phyloP scores from a whole-genome alignment of 2,113 vertebrate species.

The Apaloderma vittatum region DNA sequence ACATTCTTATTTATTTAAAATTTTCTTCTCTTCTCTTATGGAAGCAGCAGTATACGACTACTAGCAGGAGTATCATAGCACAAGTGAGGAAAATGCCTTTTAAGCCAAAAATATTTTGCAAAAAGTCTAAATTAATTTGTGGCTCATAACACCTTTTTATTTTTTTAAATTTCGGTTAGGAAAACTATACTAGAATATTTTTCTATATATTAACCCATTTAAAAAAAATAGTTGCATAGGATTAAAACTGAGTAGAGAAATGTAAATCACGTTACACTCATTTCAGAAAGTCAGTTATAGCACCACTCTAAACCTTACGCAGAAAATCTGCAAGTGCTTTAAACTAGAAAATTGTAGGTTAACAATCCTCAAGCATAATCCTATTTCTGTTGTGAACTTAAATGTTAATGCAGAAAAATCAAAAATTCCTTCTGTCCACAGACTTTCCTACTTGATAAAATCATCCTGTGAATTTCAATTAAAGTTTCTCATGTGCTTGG shows the following conservation, averaged over 20 bases:
- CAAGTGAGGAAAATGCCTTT: not conserved
- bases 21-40: not conserved
- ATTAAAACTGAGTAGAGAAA: not conserved
- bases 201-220: not conserved
- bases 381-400: not conserved
- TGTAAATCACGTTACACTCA: not conserved
- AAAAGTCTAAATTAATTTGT: not conserved
- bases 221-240: not conserved
- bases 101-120: not conserved
- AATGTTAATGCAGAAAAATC: not conserved
- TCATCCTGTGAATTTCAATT: not conserved
- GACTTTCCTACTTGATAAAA: not conserved
- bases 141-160: rapidly evolving
- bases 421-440: not conserved
- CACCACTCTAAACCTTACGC: rapidly evolving
- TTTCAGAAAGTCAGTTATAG: not conserved
- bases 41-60: not conserved
- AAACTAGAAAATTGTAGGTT: not conserved
- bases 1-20: not conserved
- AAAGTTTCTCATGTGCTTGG: not conserved
- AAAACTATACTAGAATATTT: rapidly evolving
- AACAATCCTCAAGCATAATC: not conserved
- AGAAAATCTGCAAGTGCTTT: not conserved
- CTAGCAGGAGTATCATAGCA: not conserved
- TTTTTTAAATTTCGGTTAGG: not conserved